phyloP scores from a whole-genome alignment of 2,888 invertebrate genomes.

The Reticulitermes lucifugus region DNA sequence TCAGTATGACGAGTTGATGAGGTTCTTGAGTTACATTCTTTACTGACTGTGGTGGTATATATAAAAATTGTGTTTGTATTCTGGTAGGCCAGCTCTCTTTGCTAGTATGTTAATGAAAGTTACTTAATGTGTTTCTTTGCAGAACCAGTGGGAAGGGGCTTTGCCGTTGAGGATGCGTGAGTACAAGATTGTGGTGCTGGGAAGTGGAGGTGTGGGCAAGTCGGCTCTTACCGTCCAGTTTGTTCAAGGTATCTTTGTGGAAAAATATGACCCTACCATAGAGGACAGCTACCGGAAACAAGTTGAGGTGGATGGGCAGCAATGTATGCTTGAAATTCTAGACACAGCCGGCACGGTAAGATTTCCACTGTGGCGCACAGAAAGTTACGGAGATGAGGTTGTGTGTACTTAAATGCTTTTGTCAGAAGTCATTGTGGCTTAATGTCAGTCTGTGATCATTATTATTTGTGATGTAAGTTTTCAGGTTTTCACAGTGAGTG shows the following conservation, averaged over 20 bases:
- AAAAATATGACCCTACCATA: conserved; percentile 99
- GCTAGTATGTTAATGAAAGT: no score
- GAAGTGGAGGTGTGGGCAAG: conserved; percentile 99
- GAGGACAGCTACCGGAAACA: conserved; percentile 99
- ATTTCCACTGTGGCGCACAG: no score
- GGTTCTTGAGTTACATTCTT: no score
- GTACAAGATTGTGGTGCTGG: conserved; percentile 99
- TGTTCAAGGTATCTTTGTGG: conserved; percentile 99
- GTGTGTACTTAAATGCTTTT: no score
- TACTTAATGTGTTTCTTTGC: conserved; percentile 18
- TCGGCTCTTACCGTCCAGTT: conserved; percentile 97
- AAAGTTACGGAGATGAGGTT: no score
- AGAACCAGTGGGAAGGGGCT: conserved; percentile 48
- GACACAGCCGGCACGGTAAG: conserved; percentile 98
- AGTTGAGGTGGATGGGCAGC: conserved; percentile 99
- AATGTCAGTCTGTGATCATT: no score
- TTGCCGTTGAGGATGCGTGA: conserved; percentile 83
- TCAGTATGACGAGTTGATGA: no score
- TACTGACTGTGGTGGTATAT: background rate
- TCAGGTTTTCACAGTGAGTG: no score
- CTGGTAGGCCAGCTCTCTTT: background rate
- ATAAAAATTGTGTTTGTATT: background rate
- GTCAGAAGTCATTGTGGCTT: no score
- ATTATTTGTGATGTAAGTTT: no score
- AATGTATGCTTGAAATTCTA: conserved; percentile 99